phyloP scores from a whole-genome alignment of 2,888 invertebrate genomes.

The Noctua comes region DNA sequence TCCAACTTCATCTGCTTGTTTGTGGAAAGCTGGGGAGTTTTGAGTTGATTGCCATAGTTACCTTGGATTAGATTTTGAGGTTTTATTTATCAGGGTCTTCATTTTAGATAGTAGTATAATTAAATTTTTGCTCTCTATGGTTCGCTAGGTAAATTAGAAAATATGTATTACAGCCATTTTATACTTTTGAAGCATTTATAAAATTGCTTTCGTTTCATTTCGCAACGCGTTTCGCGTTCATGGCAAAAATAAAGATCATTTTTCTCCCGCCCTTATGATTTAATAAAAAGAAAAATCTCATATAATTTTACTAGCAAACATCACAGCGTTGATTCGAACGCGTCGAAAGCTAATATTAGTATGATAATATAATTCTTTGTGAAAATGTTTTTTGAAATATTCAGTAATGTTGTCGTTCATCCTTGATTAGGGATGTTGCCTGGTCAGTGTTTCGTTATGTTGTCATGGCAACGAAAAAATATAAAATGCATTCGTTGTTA shows the following conservation, averaged over 20 bases:
- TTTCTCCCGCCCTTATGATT: background rate
- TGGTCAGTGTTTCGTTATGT: constrained; percentile 38
- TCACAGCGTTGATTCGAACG: constrained; percentile 1
- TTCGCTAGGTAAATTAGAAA: background rate
- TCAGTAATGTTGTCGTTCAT: constrained; percentile 19
- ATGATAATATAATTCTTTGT: background rate
- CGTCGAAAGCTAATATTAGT: constrained; percentile 8
- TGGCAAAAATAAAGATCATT: background rate
- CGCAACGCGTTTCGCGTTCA: background rate
- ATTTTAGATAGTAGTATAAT: background rate
- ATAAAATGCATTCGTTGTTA: background rate
- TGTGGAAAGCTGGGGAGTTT: background rate
- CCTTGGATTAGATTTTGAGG: background rate
- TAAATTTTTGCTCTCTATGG: background rate
- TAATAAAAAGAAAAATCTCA: background rate
- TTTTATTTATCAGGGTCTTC: background rate
- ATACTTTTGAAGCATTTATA: background rate
- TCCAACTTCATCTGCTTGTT: background rate
- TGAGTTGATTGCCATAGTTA: background rate
- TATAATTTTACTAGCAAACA: constrained; percentile 1
- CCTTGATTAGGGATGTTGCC: constrained; percentile 7
- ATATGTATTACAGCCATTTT: background rate
- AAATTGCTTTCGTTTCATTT: background rate
- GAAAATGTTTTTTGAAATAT: constrained; percentile 7
- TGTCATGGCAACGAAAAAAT: constrained; percentile 32